phyloP scores from a whole-genome alignment of 2,797 vertebrate genomes.

The Halcyon smyrnensis region DNA sequence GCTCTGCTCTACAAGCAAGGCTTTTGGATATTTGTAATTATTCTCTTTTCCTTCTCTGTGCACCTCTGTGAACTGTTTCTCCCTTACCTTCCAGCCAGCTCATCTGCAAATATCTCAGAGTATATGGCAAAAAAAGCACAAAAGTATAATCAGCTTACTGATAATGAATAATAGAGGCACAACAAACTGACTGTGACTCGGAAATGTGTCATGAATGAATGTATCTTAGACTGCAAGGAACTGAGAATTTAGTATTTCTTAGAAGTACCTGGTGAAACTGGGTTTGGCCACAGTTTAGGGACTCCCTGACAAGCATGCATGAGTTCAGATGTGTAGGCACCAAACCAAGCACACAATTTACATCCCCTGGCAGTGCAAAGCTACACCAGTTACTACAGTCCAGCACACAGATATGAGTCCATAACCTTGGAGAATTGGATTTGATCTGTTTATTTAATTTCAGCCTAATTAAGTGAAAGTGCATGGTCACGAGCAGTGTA shows the following conservation, averaged over 20 bases:
- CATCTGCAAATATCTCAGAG: not conserved
- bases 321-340: not conserved
- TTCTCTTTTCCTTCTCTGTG: not conserved
- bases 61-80: not conserved
- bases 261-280: not conserved
- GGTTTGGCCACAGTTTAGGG: not conserved
- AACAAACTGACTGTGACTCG: not conserved
- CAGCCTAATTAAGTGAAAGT: conserved; percentile 31
- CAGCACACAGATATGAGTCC: not conserved
- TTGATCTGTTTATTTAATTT: conserved; percentile 3
- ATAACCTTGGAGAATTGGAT: not conserved
- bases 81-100: not conserved
- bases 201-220: not conserved
- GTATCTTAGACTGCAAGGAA: not conserved
- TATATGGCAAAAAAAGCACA: not conserved
- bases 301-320: not conserved
- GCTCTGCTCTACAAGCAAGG: not conserved
- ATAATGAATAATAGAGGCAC: not conserved
- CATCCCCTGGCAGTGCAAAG: not conserved
- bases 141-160: not conserved
- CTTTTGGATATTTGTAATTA: not conserved
- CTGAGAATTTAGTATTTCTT: not conserved
- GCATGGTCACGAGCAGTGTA: not conserved
- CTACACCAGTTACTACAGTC: not conserved
- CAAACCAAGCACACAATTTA: not conserved